A percentile compares a stretch with the other conserved stretches of the same genome.
These are phyloP conservation scores for Apamea sordens DNA, from an alignment of 2,888 invertebrate species.

Conservation along the genomic window DNA sequence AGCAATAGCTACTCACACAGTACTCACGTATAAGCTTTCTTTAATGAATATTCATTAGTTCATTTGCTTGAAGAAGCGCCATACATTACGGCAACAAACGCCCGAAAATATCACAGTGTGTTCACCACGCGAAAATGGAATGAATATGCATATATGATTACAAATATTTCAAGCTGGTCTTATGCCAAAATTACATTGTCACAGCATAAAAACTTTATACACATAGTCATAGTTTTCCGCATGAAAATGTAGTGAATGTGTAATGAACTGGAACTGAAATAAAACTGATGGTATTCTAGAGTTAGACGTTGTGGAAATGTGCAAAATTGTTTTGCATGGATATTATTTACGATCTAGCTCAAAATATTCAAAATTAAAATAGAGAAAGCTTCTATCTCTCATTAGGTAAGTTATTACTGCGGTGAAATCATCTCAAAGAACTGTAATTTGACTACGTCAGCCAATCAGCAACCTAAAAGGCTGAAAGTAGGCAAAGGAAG, in stretches of 20 bases:
- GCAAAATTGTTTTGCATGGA: constrained; percentile 27
- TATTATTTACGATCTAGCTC: constrained; percentile 23
- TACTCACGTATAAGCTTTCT: constrained; percentile 77
- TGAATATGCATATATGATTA: constrained; percentile 75
- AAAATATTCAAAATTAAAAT: constrained; percentile 16
- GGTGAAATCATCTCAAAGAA: constrained; percentile 39
- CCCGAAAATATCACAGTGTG: constrained; percentile 71
- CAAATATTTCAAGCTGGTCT: constrained; percentile 66
- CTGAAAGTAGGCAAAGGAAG: constrained; percentile 12
- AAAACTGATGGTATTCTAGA: constrained; percentile 31
- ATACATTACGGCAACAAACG: constrained; percentile 81
- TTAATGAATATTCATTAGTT: constrained; percentile 85
- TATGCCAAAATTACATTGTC: constrained; percentile 67
- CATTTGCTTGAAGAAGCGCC: constrained; percentile 84
- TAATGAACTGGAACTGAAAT: constrained; percentile 55
- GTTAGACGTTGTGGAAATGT: constrained; percentile 30
- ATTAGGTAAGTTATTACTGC: constrained; percentile 23
- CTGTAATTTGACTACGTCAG: constrained; percentile 22
- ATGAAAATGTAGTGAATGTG: constrained; percentile 59
- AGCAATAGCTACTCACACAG: constrained; percentile 73
- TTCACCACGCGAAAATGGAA: constrained; percentile 70
- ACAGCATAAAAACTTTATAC: constrained; percentile 59
- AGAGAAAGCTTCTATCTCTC: neutral
- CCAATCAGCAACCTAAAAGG: constrained; percentile 36
- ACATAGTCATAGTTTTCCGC: constrained; percentile 56